Evolutionary conservation across 2,113 vertebrate species (phyloP), one percentile per base, ranked within the genome.

Genomic region (Thunnus maccoyii): DNA sequence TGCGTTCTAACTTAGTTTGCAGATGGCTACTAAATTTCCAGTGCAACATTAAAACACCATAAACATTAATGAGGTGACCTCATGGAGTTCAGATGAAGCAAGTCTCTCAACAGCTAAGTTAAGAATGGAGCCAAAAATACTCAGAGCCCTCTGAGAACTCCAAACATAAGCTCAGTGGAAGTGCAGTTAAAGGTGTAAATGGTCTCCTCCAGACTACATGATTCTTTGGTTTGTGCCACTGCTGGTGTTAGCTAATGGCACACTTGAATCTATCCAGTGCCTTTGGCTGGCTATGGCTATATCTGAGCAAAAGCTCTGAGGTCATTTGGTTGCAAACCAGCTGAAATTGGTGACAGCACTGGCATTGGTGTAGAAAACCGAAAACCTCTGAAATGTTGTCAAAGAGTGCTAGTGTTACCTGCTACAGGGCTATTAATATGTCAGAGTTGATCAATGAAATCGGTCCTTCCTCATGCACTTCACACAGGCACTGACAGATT

Each of bases 151-250:
- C 44, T 27, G 54, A 72, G 30, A 78, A n/a, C 20, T 63, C 61
- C 18, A 76, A 81, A 44, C 27, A 32, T 60, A 20, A 44, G 14
- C 72, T 62, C 15, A 75, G 68, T 65, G 54, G 69, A 86, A 66
- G 64, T 65, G 54, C 18, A 80, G 74, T 86, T 77, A 63, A 84
- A 51, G 76, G 83, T 89, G 89, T 86, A 83, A 92, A 92, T 87
- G 80, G 85, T 74, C 78, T 86, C 48, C 32, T 76, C 54, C 51
- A 86, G 82, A 86, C 84, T 75, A 20, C 86, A 86, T 30, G 41
- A 25, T 63, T 61, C 46, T 69, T 69, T 63, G 78, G 30, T 80
- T 75, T 72, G 5, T 76, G 67, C 79, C 75, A 56, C 41, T 70
- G 32, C 79, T 79, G 46, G 18, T 50, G 54, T 9, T 46, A 77